These are phyloP conservation scores for Corbicula japonica DNA, from an alignment of 2,888 invertebrate genomes.

Conservation along the genomic window DNA sequence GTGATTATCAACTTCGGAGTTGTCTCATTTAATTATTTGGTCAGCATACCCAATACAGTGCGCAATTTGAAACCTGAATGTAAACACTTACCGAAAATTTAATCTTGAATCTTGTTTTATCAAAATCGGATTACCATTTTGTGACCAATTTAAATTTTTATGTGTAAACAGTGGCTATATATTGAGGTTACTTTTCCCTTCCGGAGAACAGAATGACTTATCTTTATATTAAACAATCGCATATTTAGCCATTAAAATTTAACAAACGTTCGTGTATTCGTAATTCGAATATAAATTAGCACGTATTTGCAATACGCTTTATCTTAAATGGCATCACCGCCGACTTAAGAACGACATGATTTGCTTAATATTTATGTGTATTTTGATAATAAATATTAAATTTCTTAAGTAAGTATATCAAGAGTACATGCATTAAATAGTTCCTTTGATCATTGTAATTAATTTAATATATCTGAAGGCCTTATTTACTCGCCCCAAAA, in stretches of 20 bases:
- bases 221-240: constrained; percentile 28
- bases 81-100: too few species aligned
- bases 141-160: constrained; percentile 9
- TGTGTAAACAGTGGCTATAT: constrained; percentile 8
- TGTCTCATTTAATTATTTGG: too few species aligned
- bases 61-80: too few species aligned
- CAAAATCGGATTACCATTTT: constrained; percentile 17
- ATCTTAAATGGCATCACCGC: constrained; percentile 50
- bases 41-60: too few species aligned
- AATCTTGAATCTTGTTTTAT: too few species aligned
- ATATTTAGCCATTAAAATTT: constrained; percentile 9
- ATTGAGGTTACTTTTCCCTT: constrained; percentile 5
- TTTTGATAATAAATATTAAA: constrained; percentile 55
- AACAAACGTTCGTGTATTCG: constrained; percentile 23
- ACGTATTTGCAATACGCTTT: constrained; percentile 45
- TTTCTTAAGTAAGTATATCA: constrained; percentile 37
- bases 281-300: constrained; percentile 40
- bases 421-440: constrained; percentile 13
- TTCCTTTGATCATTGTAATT: constrained; percentile 31
- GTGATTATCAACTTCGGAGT: too few species aligned
- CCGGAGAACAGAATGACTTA: constrained; percentile 24
- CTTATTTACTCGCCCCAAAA: too few species aligned
- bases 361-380: constrained; percentile 53
- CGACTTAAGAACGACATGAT: constrained; percentile 28
- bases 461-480: too few species aligned